Evolutionary conservation across 92 coral and sea anemone species (phyloP), one percentile per base, ranked within the genome.

Genomic region (Zoanthus sansibaricus): DNA sequence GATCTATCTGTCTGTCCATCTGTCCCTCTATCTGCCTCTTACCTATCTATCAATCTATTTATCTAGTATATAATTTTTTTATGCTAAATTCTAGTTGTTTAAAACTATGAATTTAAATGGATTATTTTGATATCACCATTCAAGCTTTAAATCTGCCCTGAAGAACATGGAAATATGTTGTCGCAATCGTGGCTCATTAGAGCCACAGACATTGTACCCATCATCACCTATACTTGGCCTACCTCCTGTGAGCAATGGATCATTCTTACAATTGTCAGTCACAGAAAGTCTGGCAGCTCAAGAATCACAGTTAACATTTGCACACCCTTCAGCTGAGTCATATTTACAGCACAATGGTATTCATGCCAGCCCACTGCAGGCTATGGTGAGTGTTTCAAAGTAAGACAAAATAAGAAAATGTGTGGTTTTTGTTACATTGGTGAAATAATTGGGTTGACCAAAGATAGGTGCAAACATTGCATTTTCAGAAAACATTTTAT

Each of bases 161-260:
- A 95, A 94, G 72, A 97, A 92, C 89, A 97, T 97, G 99, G 98
- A 97, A 89, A 97, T 94, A 7, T 97, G 99, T 84, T 89, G 99
- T 32, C 96, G 92, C 80, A 97, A 97, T 82, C 86, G 95, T 76
- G 93, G 92, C 64, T 62, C 71, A 16, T 54, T 71, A 18, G 98
- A 94, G 32, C 95, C 94, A n/a, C 72, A 82, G 6, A 76, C 95
- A 8, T 17, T 83, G 4, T 90, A 88, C 49, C 90, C 93, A 10
- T 12, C 88, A 30, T 90, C 89, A 31, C 87, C 98, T 37, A 70
- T 94, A 44, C 75, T 94, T 72, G 90, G 94, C 15, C 86, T 90
- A 75, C 94, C 98, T 20, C 93, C 90, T 12, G 89, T 91, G 7
- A 83, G 89, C 3, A 67, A 90, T 49, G 91, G 90, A 74, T 91